Evolutionary conservation across 1,140 invertebrate genomes (phyloP), one percentile per base, ranked within the genome.

Genomic region (Bacillus rossius): DNA sequence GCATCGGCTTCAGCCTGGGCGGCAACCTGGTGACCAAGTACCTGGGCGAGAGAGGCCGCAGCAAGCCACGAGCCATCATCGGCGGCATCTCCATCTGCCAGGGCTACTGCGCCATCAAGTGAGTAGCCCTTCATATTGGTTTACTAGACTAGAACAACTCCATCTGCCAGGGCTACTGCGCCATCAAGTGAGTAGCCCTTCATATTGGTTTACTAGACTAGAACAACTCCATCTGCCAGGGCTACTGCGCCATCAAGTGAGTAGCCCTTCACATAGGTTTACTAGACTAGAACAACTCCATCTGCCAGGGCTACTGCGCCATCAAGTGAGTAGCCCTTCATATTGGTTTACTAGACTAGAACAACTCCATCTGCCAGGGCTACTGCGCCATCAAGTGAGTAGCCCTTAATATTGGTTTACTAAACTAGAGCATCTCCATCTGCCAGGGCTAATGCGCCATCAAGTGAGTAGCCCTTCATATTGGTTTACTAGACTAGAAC

Each of bases 251-350:
- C 42, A 83, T 87, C 38, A 84, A 87, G 92, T 94, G 78, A 84
- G 84, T 82, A 22, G 38, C 22, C n/a, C 17, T 4, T 16, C 22
- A 40, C 10, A n/a, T n/a, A 13, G 38, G n/a, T 40, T 40, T n/a
- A 10, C n/a, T 40, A 13, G 10, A 40, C n/a, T 40, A n/a, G n/a
- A n/a, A n/a, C 4, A 86, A 96, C 64, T 94, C 91, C 8, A 87
- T 95, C 64, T 94, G 92, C 69, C 92, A 96, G 77, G 92, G 92
- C 60, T 96, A 95, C 71, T 89, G 91, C 75, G 89, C 91, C 42
- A 83, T 87, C 38, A 84, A 87, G 92, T 94, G 78, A 84, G 84
- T 82, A 22, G 38, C 22, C n/a, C 17, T 4, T 16, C 22, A 40
- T 10, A n/a, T n/a, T 40, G 38, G n/a, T 40, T 40, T n/a, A 10